These are phyloP conservation scores for Acanthurus leucopareius DNA, from an alignment of 2,797 vertebrate genomes.

Conservation along the genomic window DNA sequence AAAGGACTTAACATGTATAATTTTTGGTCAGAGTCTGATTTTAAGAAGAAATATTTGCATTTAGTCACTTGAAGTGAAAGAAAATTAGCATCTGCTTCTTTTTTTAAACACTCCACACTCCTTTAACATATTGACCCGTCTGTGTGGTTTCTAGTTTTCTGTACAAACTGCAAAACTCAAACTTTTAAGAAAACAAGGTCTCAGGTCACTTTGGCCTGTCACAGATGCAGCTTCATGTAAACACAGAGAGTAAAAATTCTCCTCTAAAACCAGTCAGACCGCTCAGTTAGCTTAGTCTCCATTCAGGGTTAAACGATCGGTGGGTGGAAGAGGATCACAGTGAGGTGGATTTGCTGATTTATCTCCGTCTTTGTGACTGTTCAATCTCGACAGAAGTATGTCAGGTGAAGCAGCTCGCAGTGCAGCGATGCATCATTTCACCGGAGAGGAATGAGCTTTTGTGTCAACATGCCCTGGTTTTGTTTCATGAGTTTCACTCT, in stretches of 20 bases:
- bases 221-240: not conserved
- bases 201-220: not conserved
- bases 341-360: not conserved
- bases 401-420: not conserved
- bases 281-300: not conserved
- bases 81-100: too few species aligned
- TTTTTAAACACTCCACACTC: too few species aligned
- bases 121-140: not conserved
- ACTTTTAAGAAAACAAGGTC: not conserved
- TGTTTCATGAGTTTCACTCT: not conserved
- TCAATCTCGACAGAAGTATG: constrained; percentile 17
- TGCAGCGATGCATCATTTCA: not conserved
- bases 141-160: constrained; percentile 10
- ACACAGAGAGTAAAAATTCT: not conserved
- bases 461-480: not conserved
- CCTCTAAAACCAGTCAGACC: constrained; percentile 29
- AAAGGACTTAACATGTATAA: not conserved
- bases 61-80: not conserved
- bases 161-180: not conserved
- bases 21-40: not conserved
- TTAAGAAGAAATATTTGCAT: not conserved
- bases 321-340: not conserved
- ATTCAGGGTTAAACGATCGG: not conserved
- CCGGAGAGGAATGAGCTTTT: not conserved
- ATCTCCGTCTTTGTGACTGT: not conserved